Percentiles rank a stretch among this genome's conserved stretches.
Evolutionary conservation across 2,888 invertebrate species (phyloP).

Genomic region (Caenorhabditis panamensis): DNA sequence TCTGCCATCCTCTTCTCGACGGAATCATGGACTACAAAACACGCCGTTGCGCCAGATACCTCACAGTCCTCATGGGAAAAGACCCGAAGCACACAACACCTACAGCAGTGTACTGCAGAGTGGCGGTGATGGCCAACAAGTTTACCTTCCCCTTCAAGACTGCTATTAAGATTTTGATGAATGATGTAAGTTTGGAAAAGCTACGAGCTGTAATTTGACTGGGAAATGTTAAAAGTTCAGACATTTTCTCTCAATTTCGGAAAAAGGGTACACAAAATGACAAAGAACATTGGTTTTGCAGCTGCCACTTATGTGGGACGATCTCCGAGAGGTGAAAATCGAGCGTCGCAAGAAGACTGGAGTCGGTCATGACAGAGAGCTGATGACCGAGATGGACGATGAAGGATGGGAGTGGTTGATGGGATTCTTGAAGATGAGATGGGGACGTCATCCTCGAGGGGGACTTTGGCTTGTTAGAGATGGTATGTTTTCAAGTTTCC

Average conservation of each 20-base stretch:
- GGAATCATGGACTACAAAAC: background rate
- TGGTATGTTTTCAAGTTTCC: background rate
- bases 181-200: conserved; percentile 46
- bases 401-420: conserved; percentile 44
- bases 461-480: conserved; percentile 17
- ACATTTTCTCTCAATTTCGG: too few species aligned
- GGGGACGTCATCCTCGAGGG: background rate
- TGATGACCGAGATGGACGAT: conserved; percentile 44
- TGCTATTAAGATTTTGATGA: conserved; percentile 32
- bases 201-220: too few species aligned
- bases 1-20: background rate
- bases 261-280: too few species aligned
- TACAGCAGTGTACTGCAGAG: conserved; percentile 25
- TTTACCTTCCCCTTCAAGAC: conserved; percentile 44
- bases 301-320: conserved; percentile 32
- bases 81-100: conserved; percentile 2
- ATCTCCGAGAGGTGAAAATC: background rate
- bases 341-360: background rate
- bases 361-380: conserved; percentile 12
- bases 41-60: conserved; percentile 13
- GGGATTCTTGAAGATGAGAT: conserved; percentile 16
- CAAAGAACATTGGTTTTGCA: background rate
- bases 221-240: background rate
- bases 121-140: conserved; percentile 12
- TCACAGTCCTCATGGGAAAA: conserved; percentile 30